Conservation (phyloP, 2,797 vertebrate genomes). For the Distichodus sexfasciatus region DNA sequence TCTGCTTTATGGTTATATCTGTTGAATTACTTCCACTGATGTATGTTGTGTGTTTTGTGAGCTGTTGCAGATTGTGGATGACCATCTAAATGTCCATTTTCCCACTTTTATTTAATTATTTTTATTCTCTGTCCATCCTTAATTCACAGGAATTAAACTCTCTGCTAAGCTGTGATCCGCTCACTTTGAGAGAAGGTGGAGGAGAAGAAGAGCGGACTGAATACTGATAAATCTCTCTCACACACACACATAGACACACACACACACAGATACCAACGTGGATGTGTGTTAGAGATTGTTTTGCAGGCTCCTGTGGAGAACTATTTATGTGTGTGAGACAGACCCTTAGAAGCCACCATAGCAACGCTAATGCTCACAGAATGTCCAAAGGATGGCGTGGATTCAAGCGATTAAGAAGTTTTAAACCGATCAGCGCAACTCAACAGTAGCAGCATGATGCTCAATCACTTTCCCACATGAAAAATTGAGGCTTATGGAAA, state of each 20-base stretch:
- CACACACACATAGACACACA: slow-evolving; percentile 10
- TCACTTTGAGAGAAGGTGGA: slow-evolving; percentile 42
- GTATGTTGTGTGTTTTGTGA: too few relatives aligned
- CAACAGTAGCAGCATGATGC: slow-evolving; percentile 7
- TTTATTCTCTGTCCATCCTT: not conserved
- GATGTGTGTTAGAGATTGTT: slow-evolving; percentile 25
- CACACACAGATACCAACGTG: slow-evolving; percentile 23
- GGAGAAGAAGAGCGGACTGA: slow-evolving; percentile 30
- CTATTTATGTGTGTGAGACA: slow-evolving; percentile 36
- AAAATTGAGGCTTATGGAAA: not conserved
- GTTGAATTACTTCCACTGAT: too few relatives aligned
- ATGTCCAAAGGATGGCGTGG: slow-evolving; percentile 9
- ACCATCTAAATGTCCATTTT: not conserved
- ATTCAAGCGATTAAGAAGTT: slow-evolving; percentile 18
- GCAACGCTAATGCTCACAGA: slow-evolving; percentile 45
- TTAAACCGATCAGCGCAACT: not conserved
- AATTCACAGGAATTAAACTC: slow-evolving; percentile 19
- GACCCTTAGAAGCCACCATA: slow-evolving; percentile 43
- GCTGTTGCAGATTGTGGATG: too few relatives aligned
- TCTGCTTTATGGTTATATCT: not conserved
- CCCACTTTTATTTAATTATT: not conserved
- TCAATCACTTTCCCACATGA: slow-evolving; percentile 14
- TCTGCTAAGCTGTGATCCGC: slow-evolving; percentile 5
- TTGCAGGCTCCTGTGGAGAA: slow-evolving; percentile 39
- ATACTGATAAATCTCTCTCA: slow-evolving; percentile 39